Conservation (phyloP, 2,888 invertebrate genomes). For the Aporophyla lueneburgensis region DNA sequence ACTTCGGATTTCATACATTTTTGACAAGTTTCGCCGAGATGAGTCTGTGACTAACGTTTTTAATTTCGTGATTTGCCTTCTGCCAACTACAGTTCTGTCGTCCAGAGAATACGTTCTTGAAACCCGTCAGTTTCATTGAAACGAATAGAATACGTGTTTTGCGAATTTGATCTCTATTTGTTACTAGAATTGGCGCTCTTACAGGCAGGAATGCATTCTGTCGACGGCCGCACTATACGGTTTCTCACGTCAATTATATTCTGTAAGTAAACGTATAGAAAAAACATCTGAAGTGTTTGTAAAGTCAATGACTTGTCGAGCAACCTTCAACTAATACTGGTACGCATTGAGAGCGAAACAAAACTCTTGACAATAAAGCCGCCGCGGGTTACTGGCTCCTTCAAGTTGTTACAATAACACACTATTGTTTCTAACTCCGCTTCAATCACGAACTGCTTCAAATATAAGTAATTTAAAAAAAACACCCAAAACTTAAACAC, state of each 20-base stretch:
- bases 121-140: too few species aligned
- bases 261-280: constrained; percentile 15
- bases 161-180: too few species aligned
- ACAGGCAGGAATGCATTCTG: too few species aligned
- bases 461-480: constrained; percentile 55
- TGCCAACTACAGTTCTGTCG: too few species aligned
- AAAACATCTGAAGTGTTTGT: constrained; percentile 28
- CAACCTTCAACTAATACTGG: constrained; percentile 70
- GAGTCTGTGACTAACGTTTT: too few species aligned
- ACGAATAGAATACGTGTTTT: too few species aligned
- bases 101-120: too few species aligned
- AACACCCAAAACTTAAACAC: constrained; percentile 51
- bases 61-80: too few species aligned
- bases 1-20: too few species aligned
- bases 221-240: too few species aligned
- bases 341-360: constrained; percentile 54
- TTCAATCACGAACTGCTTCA: constrained; percentile 56
- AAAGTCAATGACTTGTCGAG: constrained; percentile 67
- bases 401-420: constrained; percentile 60
- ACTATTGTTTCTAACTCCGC: constrained; percentile 63
- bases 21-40: too few species aligned
- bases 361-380: constrained; percentile 62
- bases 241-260: background rate
- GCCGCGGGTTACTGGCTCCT: constrained; percentile 51
- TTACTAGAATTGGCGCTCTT: too few species aligned